Base-by-base conservation (phyloP, 2,888 invertebrate species). In the Sericinus montela region DNA sequence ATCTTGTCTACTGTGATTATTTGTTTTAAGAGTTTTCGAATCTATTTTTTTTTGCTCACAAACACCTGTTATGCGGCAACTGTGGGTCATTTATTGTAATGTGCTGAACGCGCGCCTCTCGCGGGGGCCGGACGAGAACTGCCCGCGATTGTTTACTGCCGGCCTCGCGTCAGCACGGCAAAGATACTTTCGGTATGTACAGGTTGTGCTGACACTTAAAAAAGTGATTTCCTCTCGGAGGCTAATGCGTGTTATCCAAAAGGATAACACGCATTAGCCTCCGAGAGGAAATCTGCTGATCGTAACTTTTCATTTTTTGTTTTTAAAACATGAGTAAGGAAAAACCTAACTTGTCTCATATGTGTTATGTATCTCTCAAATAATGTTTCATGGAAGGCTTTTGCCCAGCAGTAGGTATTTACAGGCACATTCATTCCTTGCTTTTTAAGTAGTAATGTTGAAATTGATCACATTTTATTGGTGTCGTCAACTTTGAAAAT, bases 111-210 rank as follows among this genome's bases (percentile, higher is more conserved):
- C 59, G 69, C 72, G 72, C 57, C 73, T 56, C 67, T 65, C 72
- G 78, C 80, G 81, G 77, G 74, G 82, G 72, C 75, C 80, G 74
- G 69, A 62, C 72, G 78, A 66, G 70, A 64, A 88, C 87, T 88
- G 85, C 67, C 72, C 59, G 63, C 65, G 56, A 80, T 79, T 88
- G 86, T 87, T 87, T 87, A 86, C 85, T 73, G 76, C 75, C 63
- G 56, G 69, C 63, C 63, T 71, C 68, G 75, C 67, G 69, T 65
- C 63, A 65, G 61, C 60, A 60, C 48, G 58, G 52, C 82, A 83
- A 67, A 83, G 81, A 83, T 49, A 57, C 56, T 59, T 52, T 49
- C 43, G 28, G 45, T 38, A 39, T 15, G 23, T 40, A 52, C 51
- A 55, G 52, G 55, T 47, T 40, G 30, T 19, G 37, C 38, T 9